Conservation (phyloP, 2,113 vertebrate genomes). For the Bombycilla garrulus region DNA sequence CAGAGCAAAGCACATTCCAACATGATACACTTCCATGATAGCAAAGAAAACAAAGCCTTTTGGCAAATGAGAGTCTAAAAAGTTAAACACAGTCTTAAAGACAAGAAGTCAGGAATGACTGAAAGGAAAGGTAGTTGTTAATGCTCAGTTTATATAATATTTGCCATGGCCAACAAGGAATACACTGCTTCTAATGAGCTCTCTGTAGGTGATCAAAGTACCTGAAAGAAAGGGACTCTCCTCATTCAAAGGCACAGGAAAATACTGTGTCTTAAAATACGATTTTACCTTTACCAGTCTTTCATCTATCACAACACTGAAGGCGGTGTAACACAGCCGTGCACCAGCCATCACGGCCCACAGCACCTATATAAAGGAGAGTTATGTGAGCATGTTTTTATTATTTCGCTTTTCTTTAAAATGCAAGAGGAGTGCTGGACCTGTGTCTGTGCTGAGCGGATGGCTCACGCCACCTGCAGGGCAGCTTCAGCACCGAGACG, state of each 20-base stretch:
- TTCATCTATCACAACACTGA: neutral
- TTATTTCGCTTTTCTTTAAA: neutral
- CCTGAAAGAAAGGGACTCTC: neutral
- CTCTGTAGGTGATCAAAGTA: neutral
- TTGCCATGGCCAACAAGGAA: neutral
- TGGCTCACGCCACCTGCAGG: constrained; percentile 52
- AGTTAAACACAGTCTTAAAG: neutral
- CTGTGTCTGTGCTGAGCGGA: neutral
- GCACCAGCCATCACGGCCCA: neutral
- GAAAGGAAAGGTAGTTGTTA: neutral
- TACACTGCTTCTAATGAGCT: neutral
- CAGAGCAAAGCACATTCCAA: neutral
- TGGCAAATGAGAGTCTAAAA: neutral
- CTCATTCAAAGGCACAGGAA: neutral
- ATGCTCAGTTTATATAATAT: neutral
- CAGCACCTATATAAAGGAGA: neutral
- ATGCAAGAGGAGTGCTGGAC: too few species aligned
- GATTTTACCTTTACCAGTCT: neutral
- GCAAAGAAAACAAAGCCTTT: neutral
- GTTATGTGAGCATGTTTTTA: neutral
- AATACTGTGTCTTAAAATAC: neutral
- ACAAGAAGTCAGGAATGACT: neutral
- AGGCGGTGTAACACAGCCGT: neutral
- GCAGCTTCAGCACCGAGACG: neutral
- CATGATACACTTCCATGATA: neutral